Conservation (phyloP, 2,888 invertebrate genomes). For the Anaspis maculata region DNA sequence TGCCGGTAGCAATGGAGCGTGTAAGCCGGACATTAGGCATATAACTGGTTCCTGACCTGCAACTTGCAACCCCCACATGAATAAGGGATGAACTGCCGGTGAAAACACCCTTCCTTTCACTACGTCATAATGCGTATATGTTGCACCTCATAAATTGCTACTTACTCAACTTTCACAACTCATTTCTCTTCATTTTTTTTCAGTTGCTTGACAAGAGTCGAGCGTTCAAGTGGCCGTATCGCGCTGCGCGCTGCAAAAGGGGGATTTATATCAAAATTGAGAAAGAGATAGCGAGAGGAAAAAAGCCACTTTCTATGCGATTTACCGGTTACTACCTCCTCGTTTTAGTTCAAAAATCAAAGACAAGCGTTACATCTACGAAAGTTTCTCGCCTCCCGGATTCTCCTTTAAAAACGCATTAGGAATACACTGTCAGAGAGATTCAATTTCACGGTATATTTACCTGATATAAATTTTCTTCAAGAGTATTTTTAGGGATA, state of each 20-base stretch:
- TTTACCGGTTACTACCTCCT: constrained; percentile 6
- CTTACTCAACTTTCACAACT: constrained; percentile 14
- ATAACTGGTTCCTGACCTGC: constrained; percentile 12
- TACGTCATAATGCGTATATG: constrained; percentile 18
- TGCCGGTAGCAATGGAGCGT: constrained; percentile 7
- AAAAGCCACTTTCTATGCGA: too few species aligned
- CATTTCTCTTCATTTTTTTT: constrained; percentile 12
- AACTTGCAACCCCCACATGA: constrained; percentile 18
- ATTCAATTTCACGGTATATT: constrained; percentile 30
- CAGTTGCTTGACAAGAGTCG: constrained; percentile 3
- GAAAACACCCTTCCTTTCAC: constrained; percentile 14
- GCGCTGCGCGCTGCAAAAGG: too few species aligned
- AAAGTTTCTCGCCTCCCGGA: constrained; percentile 14
- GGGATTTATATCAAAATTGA: too few species aligned
- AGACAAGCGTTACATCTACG: constrained; percentile 11
- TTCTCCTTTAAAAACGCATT: constrained; percentile 19
- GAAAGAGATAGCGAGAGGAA: too few species aligned
- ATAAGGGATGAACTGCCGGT: constrained; percentile 20
- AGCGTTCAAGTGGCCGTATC: too few species aligned
- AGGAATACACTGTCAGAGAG: constrained; percentile 23
- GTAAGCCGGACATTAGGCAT: constrained; percentile 12
- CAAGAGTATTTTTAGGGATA: constrained; percentile 21
- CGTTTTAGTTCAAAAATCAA: constrained; percentile 12
- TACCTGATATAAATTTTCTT: constrained; percentile 27
- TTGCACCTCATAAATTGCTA: constrained; percentile 17